These are phyloP conservation scores for Acanthococcus lagerstroemiae DNA, from an alignment of 2,888 invertebrate genomes.

Conservation along the genomic window DNA sequence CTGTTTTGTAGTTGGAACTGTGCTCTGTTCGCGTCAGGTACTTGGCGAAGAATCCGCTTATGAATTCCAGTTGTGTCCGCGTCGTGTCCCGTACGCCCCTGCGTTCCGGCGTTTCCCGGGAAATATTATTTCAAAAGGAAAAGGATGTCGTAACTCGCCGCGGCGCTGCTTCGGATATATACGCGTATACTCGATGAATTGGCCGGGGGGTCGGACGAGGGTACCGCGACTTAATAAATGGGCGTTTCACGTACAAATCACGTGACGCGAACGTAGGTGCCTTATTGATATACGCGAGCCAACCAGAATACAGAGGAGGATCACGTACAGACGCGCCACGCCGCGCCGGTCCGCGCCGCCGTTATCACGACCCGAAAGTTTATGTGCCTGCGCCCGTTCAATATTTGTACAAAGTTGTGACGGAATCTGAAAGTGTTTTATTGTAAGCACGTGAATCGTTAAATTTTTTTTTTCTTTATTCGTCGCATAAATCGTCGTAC, in stretches of 20 bases:
- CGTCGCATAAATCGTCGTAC: too few species aligned
- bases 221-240: conserved; percentile 28
- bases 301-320: conserved; percentile 29
- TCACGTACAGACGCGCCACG: conserved; percentile 28
- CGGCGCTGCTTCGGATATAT: neutral
- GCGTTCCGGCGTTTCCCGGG: conserved; percentile 19
- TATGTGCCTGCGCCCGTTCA: conserved; percentile 22
- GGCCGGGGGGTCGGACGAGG: conserved; percentile 7
- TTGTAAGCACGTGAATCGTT: conserved; percentile 24
- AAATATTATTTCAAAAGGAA: conserved; percentile 28
- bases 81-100: conserved; percentile 21
- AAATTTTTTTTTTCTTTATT: conserved; percentile 12
- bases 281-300: conserved; percentile 22
- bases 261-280: conserved; percentile 23
- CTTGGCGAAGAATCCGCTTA: conserved; percentile 13
- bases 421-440: conserved; percentile 22
- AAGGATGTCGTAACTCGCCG: conserved; percentile 22
- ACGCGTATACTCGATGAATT: neutral
- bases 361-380: conserved; percentile 25
- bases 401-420: conserved; percentile 26
- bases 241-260: conserved; percentile 31
- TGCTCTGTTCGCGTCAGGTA: conserved; percentile 15
- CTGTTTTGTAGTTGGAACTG: too few species aligned
- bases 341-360: conserved; percentile 29
- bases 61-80: conserved; percentile 25